phyloP scores from a whole-genome alignment of 2,797 vertebrate genomes.

The Myiotriccus ornatus region DNA sequence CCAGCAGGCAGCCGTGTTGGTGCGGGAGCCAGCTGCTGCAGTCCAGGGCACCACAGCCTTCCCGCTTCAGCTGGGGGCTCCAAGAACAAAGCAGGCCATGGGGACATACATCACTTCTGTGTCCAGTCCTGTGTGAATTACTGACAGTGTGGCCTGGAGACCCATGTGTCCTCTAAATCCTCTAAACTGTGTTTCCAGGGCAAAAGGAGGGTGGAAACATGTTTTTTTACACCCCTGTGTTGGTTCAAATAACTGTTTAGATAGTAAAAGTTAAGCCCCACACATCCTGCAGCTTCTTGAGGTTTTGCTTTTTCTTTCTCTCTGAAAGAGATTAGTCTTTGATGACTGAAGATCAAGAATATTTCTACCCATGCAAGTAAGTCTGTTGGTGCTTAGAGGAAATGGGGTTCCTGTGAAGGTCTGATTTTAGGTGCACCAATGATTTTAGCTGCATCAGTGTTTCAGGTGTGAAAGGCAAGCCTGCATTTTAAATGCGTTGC shows the following conservation, averaged over 20 bases:
- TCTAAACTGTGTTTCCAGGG: not conserved
- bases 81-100: rapidly evolving
- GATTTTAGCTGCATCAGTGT: not conserved
- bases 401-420: not conserved
- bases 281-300: not conserved
- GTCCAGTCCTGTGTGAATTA: rapidly evolving
- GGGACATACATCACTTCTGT: not conserved
- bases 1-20: rapidly evolving
- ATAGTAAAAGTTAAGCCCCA: not conserved
- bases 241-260: not conserved
- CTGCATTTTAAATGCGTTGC: not conserved
- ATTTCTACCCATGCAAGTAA: not conserved
- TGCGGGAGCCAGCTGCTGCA: not conserved
- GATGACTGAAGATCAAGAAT: conserved; percentile 3
- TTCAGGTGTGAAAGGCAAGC: not conserved
- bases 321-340: not conserved
- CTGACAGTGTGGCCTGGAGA: not conserved
- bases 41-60: rapidly evolving
- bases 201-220: not conserved
- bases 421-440: not conserved
- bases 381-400: not conserved
- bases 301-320: conserved; percentile 37
- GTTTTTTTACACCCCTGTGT: not conserved
- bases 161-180: not conserved
- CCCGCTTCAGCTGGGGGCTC: not conserved